Base-by-base conservation (phyloP, 2,888 invertebrate species). In the Noctua pronuba region DNA sequence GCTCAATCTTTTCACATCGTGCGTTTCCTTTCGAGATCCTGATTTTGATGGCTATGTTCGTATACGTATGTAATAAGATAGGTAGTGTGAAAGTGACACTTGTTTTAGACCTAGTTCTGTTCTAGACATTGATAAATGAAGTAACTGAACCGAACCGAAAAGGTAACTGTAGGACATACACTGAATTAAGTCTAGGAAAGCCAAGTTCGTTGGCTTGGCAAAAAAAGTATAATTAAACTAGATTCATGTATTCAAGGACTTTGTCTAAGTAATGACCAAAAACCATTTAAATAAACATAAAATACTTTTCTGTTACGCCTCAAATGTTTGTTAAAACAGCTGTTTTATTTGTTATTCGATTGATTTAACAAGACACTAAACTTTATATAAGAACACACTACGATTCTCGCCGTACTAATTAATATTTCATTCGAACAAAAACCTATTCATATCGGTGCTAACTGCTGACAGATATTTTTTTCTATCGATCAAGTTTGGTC, bases 51-150 rank as follows among this genome's bases (percentile, higher is more conserved):
- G 41, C 8, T 31, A 21, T n/a, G 1, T 38, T 49, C 6, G 2
- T 49, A 28, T 18, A 38, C 7, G 41, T 21, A 38, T 52, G 44
- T 35, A 24, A 28, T 10, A n/a, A 4, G 1, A 24, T 46, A 28
- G 4, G n/a, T 38, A 31, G 28, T 16, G n/a, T 38, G 38, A 55
- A 46, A 67, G 46, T n/a, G 52, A 62, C 44, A 46, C 46, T 77
- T 55, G 41, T n/a, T 65, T 66, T 66, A 46, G 24, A 66, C n/a
- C 62, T 58, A 58, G 5, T 60, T 71, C 49, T 44, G 60, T 71
- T 62, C 35, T n/a, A 73, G 82, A 83, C 83, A 75, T 81, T 86
- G 79, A 82, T 46, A 68, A 81, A 84, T 86, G 78, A 77, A 52
- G 38, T 49, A n/a, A n/a, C n/a, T n/a, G n/a, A n/a, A n/a, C n/a